Evolutionary conservation across 2,113 vertebrate species (phyloP).

Genomic region (Python bivittatus): DNA sequence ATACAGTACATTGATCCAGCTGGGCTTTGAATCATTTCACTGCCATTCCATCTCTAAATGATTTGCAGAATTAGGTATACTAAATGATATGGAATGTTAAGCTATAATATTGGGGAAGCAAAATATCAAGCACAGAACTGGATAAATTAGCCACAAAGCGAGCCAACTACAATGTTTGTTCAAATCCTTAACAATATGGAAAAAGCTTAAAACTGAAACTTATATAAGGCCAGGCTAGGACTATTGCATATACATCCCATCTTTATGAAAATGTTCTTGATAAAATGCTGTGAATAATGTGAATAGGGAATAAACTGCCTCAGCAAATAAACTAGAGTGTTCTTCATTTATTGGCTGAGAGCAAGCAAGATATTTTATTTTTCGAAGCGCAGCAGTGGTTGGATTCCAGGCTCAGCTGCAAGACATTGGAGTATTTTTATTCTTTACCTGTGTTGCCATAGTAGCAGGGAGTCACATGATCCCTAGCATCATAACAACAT

Average conservation of each 20-base stretch:
- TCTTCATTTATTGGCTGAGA: neutral
- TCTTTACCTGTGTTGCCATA: conserved; percentile 61
- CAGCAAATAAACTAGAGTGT: neutral
- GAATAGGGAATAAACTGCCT: neutral
- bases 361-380: neutral
- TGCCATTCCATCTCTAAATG: no score
- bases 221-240: neutral
- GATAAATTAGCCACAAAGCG: neutral
- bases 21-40: neutral
- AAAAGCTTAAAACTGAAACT: neutral
- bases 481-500: conserved; percentile 50
- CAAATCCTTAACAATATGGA: neutral
- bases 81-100: neutral
- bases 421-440: neutral
- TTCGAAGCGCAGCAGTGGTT: neutral
- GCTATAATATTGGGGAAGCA: neutral
- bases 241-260: neutral
- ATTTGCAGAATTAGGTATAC: neutral
- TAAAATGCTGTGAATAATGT: neutral
- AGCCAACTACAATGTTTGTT: neutral
- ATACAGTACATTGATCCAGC: neutral
- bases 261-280: neutral
- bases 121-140: neutral
- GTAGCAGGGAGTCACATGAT: conserved; percentile 46
- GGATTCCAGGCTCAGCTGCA: neutral